A percentile compares a stretch with the other conserved stretches of the same genome.
phyloP scores from a whole-genome alignment of 2,113 vertebrate species.

The Prinia subflava region DNA sequence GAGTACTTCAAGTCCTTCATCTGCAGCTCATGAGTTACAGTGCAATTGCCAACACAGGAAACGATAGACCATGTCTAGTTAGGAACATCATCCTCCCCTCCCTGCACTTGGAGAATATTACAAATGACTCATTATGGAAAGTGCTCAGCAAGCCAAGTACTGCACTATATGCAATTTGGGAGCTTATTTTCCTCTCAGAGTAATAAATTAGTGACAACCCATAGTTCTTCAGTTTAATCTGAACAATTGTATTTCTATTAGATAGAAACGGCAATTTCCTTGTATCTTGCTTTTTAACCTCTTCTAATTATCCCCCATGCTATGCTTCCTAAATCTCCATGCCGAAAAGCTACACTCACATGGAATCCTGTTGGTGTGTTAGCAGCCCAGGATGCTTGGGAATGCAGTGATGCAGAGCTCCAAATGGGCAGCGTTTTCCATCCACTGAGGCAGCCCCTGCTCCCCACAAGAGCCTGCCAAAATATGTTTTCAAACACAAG shows the following conservation, averaged over 20 bases:
- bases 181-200: background rate
- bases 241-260: background rate
- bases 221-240: background rate
- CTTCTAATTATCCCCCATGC: background rate
- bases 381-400: background rate
- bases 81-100: background rate
- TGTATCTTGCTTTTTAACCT: background rate
- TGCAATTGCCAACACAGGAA: background rate
- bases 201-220: background rate
- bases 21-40: background rate
- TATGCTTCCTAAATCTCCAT: background rate
- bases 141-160: background rate
- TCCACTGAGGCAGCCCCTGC: background rate
- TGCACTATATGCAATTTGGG: background rate
- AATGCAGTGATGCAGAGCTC: background rate
- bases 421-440: fast-evolving
- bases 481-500: fast-evolving
- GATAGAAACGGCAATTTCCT: background rate
- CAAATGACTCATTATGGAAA: background rate
- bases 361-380: background rate
- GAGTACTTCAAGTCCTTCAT: background rate
- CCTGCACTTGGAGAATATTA: background rate
- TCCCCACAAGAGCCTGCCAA: background rate
- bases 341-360: background rate
- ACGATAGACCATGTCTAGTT: background rate